Base-by-base conservation (phyloP, 2,888 invertebrate genomes). In the Odontomyia ornata region DNA sequence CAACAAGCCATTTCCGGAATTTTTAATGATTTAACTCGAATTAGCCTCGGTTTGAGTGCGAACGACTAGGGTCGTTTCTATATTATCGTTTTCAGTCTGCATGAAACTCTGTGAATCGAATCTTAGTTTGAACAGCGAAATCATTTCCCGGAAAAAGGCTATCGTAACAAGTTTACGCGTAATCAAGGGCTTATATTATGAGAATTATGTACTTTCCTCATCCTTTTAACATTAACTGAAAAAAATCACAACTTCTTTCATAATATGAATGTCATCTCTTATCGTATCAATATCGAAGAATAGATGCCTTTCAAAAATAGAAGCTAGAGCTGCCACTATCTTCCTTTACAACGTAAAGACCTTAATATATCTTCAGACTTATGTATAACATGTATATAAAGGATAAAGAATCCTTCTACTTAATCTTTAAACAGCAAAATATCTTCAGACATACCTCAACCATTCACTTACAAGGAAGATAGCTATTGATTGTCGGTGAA, bases 1-100 rank as follows among this genome's bases (percentile, higher is more conserved):
- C 73, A 73, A 57, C 30, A 60, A 73, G 18, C 46, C 73, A 73
- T 73, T 73, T 73, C 57, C 15, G 27, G 73, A 73, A 73, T 73
- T 73, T 73, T 73, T 73, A 73, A 73, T 73, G 73, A 69, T 47
- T 69, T 69, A 1, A 25, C 18, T 46, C 47, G 69, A 69, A 69
- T 69, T 47, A 69, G 30, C 69, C 25, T 47, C 23, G 11, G 23
- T 65, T n/a, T n/a, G 30, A 25, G 25, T 69, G 69, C 11, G 5
- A 36, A 36, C 36, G 47, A 13, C 18, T 25, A 47, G 69, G 69
- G 69, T 25, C 47, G 36, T 36, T 36, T 36, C 36, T 36, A 30
- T 69, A 69, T 69, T 69, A 69, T 47, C 3, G 52, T 52, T 18
- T 15, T 52, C 18, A 52, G 15, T 52, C 52, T 7, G 13, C 43